phyloP scores from a whole-genome alignment of 30 jellyfish, hydroid and myxozoan genomes.

The Cassiopea andromeda region DNA sequence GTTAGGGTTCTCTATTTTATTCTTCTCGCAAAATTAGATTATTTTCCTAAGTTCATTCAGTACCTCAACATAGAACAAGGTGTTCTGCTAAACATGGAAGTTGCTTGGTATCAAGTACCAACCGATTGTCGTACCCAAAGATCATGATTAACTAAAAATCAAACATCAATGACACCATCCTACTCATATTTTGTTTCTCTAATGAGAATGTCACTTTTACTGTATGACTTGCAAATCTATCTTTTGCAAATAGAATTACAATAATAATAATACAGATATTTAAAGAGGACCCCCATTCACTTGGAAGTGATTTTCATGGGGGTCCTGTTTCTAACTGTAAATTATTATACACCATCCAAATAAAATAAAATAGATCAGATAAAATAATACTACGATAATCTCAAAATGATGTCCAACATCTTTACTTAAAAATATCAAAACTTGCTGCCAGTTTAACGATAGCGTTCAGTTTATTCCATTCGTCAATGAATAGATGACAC shows the following conservation, averaged over 20 bases:
- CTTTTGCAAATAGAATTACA: not conserved
- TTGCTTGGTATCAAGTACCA: no score
- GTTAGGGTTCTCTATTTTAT: no score
- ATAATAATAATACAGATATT: not conserved
- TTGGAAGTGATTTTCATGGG: constrained; percentile 25
- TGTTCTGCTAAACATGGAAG: no score
- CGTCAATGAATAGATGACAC: constrained; percentile 45
- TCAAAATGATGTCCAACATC: constrained; percentile 17
- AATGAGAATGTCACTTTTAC: no score
- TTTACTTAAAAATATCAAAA: constrained; percentile 27
- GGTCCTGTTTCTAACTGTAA: constrained; percentile 22
- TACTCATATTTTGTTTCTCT: no score
- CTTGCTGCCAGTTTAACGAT: constrained; percentile 26
- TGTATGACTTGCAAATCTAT: no score
- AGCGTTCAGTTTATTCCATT: constrained; percentile 39
- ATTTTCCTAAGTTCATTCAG: no score
- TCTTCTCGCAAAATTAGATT: no score
- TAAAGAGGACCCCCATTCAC: constrained; percentile 20
- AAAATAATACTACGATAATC: constrained; percentile 1
- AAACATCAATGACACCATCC: no score
- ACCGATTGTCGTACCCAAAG: no score
- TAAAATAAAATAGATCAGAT: not conserved
- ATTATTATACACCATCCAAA: not conserved
- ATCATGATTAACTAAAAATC: no score
- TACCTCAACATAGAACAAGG: no score